Evolutionary conservation across 2,888 invertebrate species (phyloP).

Genomic region (Lochmaea capreae): DNA sequence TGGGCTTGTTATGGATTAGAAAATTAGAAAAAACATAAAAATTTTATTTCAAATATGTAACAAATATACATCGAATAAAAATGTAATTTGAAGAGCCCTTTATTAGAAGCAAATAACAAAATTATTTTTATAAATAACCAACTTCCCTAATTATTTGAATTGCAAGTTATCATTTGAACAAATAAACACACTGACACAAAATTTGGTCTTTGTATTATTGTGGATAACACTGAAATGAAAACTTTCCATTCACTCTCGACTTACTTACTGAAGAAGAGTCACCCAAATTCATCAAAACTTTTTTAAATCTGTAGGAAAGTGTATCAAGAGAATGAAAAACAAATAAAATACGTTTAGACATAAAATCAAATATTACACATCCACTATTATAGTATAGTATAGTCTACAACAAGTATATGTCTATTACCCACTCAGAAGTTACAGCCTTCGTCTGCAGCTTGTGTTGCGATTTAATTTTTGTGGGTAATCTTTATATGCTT

Average conservation of each 20-base stretch:
- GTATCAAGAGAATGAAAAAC: too few species aligned
- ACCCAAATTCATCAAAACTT: background rate
- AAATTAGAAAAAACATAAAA: slow-evolving; percentile 16
- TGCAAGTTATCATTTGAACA: slow-evolving; percentile 13
- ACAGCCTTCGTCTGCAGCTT: too few species aligned
- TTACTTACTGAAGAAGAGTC: too few species aligned
- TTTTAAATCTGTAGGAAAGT: background rate
- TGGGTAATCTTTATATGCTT: too few species aligned
- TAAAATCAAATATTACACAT: too few species aligned
- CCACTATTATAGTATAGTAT: too few species aligned
- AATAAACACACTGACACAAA: slow-evolving; percentile 6
- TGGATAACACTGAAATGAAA: background rate
- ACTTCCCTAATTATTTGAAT: slow-evolving; percentile 4
- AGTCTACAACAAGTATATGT: too few species aligned
- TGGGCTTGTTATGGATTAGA: background rate
- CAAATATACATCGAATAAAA: slow-evolving; percentile 22
- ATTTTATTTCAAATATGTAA: slow-evolving; percentile 20
- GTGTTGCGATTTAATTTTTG: too few species aligned
- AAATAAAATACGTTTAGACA: too few species aligned
- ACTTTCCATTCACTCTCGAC: background rate
- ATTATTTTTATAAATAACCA: slow-evolving; percentile 13
- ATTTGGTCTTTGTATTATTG: background rate
- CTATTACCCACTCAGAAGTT: too few species aligned
- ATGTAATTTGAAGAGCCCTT: slow-evolving; percentile 16
- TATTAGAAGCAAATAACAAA: slow-evolving; percentile 11